Evolutionary conservation across 2,113 vertebrate genomes (phyloP), one percentile per base, ranked within the genome.

Genomic region (Octodon degus): DNA sequence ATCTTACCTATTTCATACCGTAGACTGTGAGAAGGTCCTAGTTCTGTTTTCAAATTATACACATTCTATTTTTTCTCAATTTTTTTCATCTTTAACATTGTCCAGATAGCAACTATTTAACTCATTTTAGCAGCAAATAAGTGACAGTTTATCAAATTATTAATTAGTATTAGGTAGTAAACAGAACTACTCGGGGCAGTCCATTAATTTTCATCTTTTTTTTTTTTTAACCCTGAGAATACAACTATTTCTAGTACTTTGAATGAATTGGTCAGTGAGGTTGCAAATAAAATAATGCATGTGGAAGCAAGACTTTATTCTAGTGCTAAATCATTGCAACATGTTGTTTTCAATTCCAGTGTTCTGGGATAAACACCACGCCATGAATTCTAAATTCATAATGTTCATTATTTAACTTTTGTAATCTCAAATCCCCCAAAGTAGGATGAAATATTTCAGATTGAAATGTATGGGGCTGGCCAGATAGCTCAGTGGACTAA

Each of bases 141-240:
- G 40, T 86, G 2, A 43, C 43, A 5, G 43, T 43, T 43, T 43
- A 43, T 43, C 43, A 43, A 43, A 43, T 43, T 43, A 43, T 83
- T 86, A 96, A 89, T 93, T 95, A 84, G n/a, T 27, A 68, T 74
- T 25, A 14, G 76, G 8, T 85, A 93, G 47, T 43, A 95, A 95
- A 70, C 47, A 91, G 40, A 37, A 86, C 62, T 72, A 24, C 84
- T 97, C 89, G 13, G 58, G 0, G 5, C 37, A 83, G 55, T 65
- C 58, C 76, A 79, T 86, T 96, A 83, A 91, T 94, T 95, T 96
- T 93, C 63, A 95, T 91, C 25, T 85, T 0, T 53, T 86, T 85
- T 95, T 95, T 43, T 94, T 70, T 50, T n/a, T 90, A 81, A 90
- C 43, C 92, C 27, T 91, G 19, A 91, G 43, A 91, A 32, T 72